These are phyloP conservation scores for Sylvilagus floridanus DNA, from an alignment of 2,797 vertebrate species.

Conservation along the genomic window DNA sequence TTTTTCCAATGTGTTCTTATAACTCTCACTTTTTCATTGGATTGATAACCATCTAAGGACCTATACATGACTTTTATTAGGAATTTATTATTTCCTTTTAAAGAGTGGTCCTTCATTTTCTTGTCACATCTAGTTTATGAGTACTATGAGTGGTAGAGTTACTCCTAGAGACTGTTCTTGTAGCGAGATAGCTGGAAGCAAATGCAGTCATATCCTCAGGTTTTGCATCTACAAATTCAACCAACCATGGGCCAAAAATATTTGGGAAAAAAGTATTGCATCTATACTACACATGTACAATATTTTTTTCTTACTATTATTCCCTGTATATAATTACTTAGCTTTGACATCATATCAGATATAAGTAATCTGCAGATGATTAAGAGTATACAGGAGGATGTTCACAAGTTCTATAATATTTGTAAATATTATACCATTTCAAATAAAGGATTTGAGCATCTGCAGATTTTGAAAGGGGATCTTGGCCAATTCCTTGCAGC, in stretches of 20 bases:
- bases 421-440: not conserved
- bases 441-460: not conserved
- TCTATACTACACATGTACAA: not conserved
- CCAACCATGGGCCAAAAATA: not conserved
- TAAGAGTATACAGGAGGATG: not conserved
- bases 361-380: not conserved
- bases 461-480: not conserved
- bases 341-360: not conserved
- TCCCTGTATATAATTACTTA: not conserved
- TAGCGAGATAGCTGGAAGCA: not conserved
- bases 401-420: not conserved
- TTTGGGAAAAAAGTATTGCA: not conserved
- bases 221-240: not conserved
- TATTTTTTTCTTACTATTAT: not conserved
- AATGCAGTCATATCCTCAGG: not conserved
- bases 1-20: not conserved
- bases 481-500: not conserved
- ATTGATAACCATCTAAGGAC: not conserved
- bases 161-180: not conserved
- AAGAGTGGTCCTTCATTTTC: not conserved
- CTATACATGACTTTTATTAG: conserved; percentile 34
- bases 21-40: not conserved
- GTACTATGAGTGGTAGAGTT: not conserved
- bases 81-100: not conserved
- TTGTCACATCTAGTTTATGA: not conserved